phyloP scores from a whole-genome alignment of 2,888 invertebrate genomes.

The Lasioglossum malachurum region DNA sequence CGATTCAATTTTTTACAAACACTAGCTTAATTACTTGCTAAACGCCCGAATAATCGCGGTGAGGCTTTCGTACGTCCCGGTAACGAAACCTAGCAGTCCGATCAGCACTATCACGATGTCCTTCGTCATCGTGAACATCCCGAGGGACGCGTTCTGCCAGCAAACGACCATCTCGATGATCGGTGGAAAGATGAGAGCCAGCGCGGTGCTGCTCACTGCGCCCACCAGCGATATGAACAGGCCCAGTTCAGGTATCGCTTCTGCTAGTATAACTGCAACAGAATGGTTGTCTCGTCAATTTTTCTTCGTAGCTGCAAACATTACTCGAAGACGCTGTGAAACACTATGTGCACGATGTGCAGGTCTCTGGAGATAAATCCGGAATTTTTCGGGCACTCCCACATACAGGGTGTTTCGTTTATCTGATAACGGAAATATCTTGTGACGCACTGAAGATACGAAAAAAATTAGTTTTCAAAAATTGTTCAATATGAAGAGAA shows the following conservation, averaged over 20 bases:
- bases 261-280: constrained; percentile 92
- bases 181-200: constrained; percentile 95
- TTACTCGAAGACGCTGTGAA: too few species aligned
- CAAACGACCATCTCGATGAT: constrained; percentile 92
- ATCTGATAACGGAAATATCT: too few species aligned
- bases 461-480: too few species aligned
- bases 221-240: constrained; percentile 97
- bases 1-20: constrained; percentile 48
- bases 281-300: neutral
- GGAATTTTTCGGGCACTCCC: too few species aligned
- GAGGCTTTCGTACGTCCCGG: constrained; percentile 92
- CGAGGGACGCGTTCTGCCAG: constrained; percentile 87
- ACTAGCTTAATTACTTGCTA: constrained; percentile 57
- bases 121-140: constrained; percentile 86
- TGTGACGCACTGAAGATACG: too few species aligned
- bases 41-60: constrained; percentile 87
- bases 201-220: constrained; percentile 94
- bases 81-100: constrained; percentile 90
- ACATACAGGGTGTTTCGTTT: too few species aligned
- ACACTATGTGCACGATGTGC: too few species aligned
- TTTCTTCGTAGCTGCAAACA: too few species aligned
- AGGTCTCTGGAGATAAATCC: too few species aligned
- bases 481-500: too few species aligned
- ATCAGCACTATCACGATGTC: constrained; percentile 89
- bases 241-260: constrained; percentile 93